Base-by-base conservation (phyloP, 2,113 vertebrate species). In the Marcusenius ussheri region DNA sequence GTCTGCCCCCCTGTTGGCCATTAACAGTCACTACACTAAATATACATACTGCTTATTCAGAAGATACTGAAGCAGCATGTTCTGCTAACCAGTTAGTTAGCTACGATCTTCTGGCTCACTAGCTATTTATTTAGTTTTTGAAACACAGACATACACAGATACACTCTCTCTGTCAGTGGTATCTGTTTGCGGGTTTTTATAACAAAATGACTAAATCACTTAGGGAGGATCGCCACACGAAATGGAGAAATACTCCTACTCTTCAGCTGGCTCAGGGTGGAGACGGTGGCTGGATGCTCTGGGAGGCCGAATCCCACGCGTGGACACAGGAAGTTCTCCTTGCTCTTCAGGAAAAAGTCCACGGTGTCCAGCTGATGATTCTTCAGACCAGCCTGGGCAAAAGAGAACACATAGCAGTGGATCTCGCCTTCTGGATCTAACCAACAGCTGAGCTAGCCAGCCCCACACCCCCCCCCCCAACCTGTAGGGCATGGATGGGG, bases 281-380 rank as follows among this genome's bases (percentile, higher is more conserved):
- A 47, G 0, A 80, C 85, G 0, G 50, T 70, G 0, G 92, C 2
- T 83, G 92, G n/a, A 3, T 93, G 94, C 21, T 95, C 96, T 1
- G 93, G 56, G 3, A 92, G 86, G 46, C 93, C 92, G 88, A 91
- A 92, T 49, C 91, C 35, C 15, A 95, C 89, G 31, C 93, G 53
- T 24, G 95, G 92, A 66, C 9, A 94, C 90, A 99, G 95, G 88
- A 98, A 89, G 53, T 96, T 97, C 92, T 97, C 97, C 93, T 99
- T 99, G 93, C 98, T 99, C 93, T 99, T 99, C 89, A 99, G 92
- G 92, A 98, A 99, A 74, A 99, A 97, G 70, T 98, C 97, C 11
- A 99, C 98, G 0, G 97, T 99, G 92, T 99, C 98, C 90, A 99
- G 95, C 51, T 99, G 98, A 58, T 94, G 97, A 92, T 99, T 99